These are phyloP conservation scores for Latrodectus geometricus DNA, from an alignment of 1,140 invertebrate genomes.

Conservation along the genomic window DNA sequence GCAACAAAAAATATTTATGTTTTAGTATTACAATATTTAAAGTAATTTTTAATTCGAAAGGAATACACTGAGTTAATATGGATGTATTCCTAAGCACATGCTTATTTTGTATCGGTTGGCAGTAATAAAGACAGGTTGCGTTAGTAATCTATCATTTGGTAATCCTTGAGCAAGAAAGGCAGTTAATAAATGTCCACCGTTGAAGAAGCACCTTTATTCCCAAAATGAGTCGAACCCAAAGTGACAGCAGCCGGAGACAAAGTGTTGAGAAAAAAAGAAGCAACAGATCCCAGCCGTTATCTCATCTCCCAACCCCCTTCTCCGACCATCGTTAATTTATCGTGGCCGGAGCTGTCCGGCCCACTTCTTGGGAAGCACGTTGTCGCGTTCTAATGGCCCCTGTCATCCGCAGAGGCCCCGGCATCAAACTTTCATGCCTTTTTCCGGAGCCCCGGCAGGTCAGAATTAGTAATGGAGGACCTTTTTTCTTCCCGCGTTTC, in stretches of 20 bases:
- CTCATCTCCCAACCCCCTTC: not conserved
- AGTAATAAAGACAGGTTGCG: no score
- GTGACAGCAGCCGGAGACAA: not conserved
- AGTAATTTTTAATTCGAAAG: no score
- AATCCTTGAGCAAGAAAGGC: no score
- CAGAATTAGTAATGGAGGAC: slow-evolving; percentile 49
- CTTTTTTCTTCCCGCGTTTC: slow-evolving; percentile 12
- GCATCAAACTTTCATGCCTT: slow-evolving; percentile 58
- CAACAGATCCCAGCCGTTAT: not conserved
- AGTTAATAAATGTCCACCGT: not conserved
- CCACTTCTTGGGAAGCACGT: slow-evolving; percentile 40
- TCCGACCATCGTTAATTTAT: slow-evolving; percentile 26
- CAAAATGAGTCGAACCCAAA: not conserved
- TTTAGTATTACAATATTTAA: no score
- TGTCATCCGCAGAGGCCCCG: slow-evolving; percentile 51
- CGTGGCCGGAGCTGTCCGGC: slow-evolving; percentile 33
- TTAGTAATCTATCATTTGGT: no score
- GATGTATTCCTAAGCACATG: no score
- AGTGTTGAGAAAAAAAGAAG: not conserved
- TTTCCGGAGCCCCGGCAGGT: not conserved
- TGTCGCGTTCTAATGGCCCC: slow-evolving; percentile 57
- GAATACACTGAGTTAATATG: no score
- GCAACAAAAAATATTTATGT: no score
- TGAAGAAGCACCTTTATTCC: not conserved
- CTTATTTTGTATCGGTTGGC: no score